These are phyloP conservation scores for Cichlasoma orientale DNA, from an alignment of 2,797 vertebrate species.

Conservation along the genomic window DNA sequence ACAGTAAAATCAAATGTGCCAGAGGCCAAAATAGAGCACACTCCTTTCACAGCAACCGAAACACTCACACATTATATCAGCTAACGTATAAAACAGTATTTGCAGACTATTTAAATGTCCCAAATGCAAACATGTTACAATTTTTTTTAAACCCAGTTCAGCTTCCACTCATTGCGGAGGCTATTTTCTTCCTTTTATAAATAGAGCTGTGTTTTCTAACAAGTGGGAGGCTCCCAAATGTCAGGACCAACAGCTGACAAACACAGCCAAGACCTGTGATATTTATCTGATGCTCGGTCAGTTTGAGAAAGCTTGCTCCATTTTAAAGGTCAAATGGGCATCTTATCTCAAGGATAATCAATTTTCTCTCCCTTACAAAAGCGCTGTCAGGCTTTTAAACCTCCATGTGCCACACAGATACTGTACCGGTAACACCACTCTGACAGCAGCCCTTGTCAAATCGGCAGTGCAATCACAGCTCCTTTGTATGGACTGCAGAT, in stretches of 20 bases:
- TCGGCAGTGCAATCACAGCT: slow-evolving; percentile 55
- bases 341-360: slow-evolving; percentile 60
- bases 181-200: slow-evolving; percentile 24
- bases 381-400: slow-evolving; percentile 23
- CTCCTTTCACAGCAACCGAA: slow-evolving; percentile 25
- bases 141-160: not conserved
- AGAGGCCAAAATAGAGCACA: slow-evolving; percentile 29
- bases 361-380: slow-evolving; percentile 32
- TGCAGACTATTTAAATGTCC: slow-evolving; percentile 20
- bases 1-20: slow-evolving; percentile 42
- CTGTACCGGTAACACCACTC: slow-evolving; percentile 5
- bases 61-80: not conserved
- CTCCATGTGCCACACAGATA: slow-evolving; percentile 34
- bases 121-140: slow-evolving; percentile 10
- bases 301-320: slow-evolving; percentile 42
- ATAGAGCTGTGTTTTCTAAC: slow-evolving; percentile 35
- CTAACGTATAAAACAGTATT: not conserved
- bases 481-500: slow-evolving; percentile 30
- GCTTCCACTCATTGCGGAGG: not conserved
- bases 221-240: slow-evolving; percentile 59
- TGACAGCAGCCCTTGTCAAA: slow-evolving; percentile 40
- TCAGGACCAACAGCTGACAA: slow-evolving; percentile 61
- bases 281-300: slow-evolving; percentile 62
- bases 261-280: slow-evolving; percentile 60
- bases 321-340: slow-evolving; percentile 58